Evolutionary conservation across 2,113 vertebrate genomes (phyloP), one percentile per base, ranked within the genome.

Genomic region (Mugil cephalus): DNA sequence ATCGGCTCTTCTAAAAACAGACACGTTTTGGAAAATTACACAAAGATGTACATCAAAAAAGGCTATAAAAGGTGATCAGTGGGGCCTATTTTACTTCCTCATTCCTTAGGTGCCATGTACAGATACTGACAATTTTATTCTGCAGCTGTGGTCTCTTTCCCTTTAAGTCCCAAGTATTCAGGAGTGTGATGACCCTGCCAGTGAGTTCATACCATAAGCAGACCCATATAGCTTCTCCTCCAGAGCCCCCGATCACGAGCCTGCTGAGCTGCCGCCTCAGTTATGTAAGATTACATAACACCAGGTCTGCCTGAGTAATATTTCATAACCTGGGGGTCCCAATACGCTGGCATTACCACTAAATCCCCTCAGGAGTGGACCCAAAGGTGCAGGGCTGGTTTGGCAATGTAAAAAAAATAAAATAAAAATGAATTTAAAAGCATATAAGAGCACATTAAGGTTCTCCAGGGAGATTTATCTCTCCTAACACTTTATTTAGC

Each of bases 251-350:
- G 87, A 92, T 93, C 89, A 90, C 86, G 77, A 92, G 90, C 89
- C 87, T 84, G 87, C 88, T 90, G 87, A 87, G 88, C 82, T 79
- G 85, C 90, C 13, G 88, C 90, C 90, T 87, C 81, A 54, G 91
- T 94, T 93, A 94, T 84, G 88, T 93, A 94, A 93, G 83, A 89
- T 94, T 93, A 93, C 85, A 87, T 93, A 94, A 94, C 89, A 83
- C 76, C 86, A 82, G 91, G 85, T 87, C 85, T 83, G 89, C 85
- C 88, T 91, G 87, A 87, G 91, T 87, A 91, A 92, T 89, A 92
- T 92, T 91, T 92, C 89, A 93, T 91, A 91, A 92, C 88, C 80
- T 82, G 72, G 74, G 82, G 87, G 90, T 84, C 86, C 75, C 63
- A 77, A 62, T 54, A 72, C 66, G 65, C 60, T 52, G 77, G 68